Evolutionary conservation across 2,113 vertebrate species (phyloP).

Genomic region (Prietella phreatophila): DNA sequence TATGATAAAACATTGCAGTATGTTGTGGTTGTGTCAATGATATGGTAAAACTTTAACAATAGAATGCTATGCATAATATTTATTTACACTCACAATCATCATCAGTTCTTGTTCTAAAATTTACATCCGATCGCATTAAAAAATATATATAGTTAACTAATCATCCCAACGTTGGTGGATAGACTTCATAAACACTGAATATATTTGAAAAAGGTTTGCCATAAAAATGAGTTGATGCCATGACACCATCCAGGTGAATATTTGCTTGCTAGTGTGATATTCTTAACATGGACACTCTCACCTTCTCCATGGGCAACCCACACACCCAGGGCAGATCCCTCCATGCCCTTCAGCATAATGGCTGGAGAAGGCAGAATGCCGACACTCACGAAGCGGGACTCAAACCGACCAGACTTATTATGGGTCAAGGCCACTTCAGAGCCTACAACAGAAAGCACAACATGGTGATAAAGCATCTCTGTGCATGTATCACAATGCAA

Average conservation of each 20-base stretch:
- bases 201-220: background rate
- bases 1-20: background rate
- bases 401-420: slow-evolving; percentile 84
- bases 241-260: background rate
- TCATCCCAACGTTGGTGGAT: background rate
- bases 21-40: background rate
- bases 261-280: background rate
- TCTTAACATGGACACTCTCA: slow-evolving; percentile 51
- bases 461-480: background rate
- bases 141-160: too few relatives aligned
- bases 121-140: background rate
- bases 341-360: slow-evolving; percentile 85
- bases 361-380: slow-evolving; percentile 76
- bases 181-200: background rate
- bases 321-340: slow-evolving; percentile 81
- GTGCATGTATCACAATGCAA: background rate
- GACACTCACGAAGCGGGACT: slow-evolving; percentile 85
- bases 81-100: background rate
- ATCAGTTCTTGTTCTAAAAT: background rate
- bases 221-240: background rate
- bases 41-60: background rate
- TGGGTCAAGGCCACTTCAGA: slow-evolving; percentile 77
- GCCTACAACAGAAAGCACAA: slow-evolving; percentile 4
- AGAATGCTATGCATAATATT: background rate
- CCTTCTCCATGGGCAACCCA: slow-evolving; percentile 93